Base-by-base conservation (phyloP, 2,797 vertebrate species). In the Lepus townsendii region DNA sequence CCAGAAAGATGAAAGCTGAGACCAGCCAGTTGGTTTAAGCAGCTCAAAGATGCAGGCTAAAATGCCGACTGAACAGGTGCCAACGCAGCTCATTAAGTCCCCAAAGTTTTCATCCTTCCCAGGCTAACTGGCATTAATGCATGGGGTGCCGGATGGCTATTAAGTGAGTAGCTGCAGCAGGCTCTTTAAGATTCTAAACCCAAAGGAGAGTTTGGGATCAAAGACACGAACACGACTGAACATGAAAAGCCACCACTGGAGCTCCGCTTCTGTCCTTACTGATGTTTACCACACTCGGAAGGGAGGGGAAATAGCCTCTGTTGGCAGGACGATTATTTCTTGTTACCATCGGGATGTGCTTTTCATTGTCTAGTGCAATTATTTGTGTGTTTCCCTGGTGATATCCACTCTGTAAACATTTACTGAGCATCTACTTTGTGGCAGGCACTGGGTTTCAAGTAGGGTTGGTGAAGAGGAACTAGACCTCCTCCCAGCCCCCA, bases 21-120 rank as follows among this genome's bases (percentile, higher is more conserved):
- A 17, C 22, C 83, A 62, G 22, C 63, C 20, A 35, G 63, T 69
- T 32, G 68, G 71, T 42, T 86, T 54, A 47, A 62, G 75, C 27
- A 50, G 83, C 93, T 68, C n/a, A 7, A 79, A 91, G 88, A 68
- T 1, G 13, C 1, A 3, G 62, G 77, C 72, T 66, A n/a, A 73
- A 88, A 30, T 50, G 76, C 83, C 63, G 68, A 93, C 62, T 82
- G 90, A 95, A 93, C 92, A 95, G 93, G 83, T 68, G 96, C 76
- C 83, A 93, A 54, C 76, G 82, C 86, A 92, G 95, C 96, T 96
- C 93, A 96, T 97, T 93, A 95, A 87, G 88, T 91, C 90, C 52
- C 88, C 83, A 7, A 82, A 91, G 77, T 96, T 96, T 93, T 94
- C 95, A 92, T 95, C 90, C 54, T 88, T 91, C 77, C 83, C 69